Conservation (phyloP, 2,797 vertebrate species). For the Notamacropus eugenii region DNA sequence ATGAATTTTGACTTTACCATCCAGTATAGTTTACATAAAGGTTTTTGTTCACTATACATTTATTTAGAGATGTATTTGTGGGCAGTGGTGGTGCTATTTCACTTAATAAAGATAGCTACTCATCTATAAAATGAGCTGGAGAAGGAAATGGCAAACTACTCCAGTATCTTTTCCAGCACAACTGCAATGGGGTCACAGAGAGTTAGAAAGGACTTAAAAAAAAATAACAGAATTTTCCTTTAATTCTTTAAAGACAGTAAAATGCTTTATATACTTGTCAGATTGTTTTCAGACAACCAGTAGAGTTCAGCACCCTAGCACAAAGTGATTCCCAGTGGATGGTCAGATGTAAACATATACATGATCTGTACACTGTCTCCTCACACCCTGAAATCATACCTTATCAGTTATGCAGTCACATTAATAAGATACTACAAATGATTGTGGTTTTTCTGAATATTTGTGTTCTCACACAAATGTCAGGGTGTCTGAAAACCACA, state of each 20-base stretch:
- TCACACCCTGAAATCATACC: neutral
- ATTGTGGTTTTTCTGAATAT: neutral
- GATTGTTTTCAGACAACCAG: neutral
- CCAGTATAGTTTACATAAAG: neutral
- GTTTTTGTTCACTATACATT: neutral
- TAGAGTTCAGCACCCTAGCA: neutral
- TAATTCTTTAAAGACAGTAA: neutral
- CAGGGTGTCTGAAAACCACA: neutral
- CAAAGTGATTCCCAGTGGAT: neutral
- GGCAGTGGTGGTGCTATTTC: neutral
- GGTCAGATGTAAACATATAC: neutral
- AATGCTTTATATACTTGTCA: neutral
- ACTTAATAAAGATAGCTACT: neutral
- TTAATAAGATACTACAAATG: neutral
- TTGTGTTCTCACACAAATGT: neutral
- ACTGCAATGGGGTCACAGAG: neutral
- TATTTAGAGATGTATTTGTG: neutral
- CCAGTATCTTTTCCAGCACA: neutral
- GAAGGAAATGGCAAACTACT: neutral
- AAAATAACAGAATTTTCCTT: neutral
- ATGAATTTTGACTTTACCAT: neutral
- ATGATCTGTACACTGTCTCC: neutral
- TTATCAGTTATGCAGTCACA: neutral
- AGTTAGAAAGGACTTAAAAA: neutral
- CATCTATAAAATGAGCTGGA: neutral